Base-by-base conservation (phyloP, 2,113 vertebrate genomes). In the Melanocharis versteri region DNA sequence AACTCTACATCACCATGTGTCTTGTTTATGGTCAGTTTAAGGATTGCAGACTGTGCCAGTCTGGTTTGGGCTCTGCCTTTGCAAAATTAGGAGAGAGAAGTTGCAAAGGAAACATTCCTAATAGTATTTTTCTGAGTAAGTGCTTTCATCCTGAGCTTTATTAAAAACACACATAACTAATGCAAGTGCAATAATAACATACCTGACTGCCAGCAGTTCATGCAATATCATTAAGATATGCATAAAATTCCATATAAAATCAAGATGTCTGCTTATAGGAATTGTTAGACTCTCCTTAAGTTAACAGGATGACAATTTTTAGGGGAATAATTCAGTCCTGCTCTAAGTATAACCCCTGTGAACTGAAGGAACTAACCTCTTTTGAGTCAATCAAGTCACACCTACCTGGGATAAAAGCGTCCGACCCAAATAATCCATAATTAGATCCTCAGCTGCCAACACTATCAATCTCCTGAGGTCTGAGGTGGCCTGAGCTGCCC, bases 341-440 rank as follows among this genome's bases (percentile, higher is more conserved):
- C 95, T 90, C 3, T 31, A 77, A 66, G 71, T 77, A 3, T 80
- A 73, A 83, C 75, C 88, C 33, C 86, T 66, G 33, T 39, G 56
- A 79, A 56, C 64, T 47, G 83, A 89, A 71, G 66, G 94, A 90
- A 90, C 35, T 94, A 89, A 93, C 94, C 95, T 96, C 89, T 73
- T 95, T 93, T 37, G 66, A 91, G 80, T 72, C 92, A 82, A 39
- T 44, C 58, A 33, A 88, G 78, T 95, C 85, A 60, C 76, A 89
- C 51, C 53, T 62, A 69, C 70, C 75, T 35, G 75, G 65, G 90
- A 96, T 42, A 94, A 93, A 90, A 92, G 92, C 93, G 89, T 87
- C 69, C 0, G 93, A 93, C 93, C 96, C 94, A 95, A 95, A 96
- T 95, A 92, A 92, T 94, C 90, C 90, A 71, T 60, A 96, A 96